Evolutionary conservation across 2,888 invertebrate genomes (phyloP).

Genomic region (Bombylius major): DNA sequence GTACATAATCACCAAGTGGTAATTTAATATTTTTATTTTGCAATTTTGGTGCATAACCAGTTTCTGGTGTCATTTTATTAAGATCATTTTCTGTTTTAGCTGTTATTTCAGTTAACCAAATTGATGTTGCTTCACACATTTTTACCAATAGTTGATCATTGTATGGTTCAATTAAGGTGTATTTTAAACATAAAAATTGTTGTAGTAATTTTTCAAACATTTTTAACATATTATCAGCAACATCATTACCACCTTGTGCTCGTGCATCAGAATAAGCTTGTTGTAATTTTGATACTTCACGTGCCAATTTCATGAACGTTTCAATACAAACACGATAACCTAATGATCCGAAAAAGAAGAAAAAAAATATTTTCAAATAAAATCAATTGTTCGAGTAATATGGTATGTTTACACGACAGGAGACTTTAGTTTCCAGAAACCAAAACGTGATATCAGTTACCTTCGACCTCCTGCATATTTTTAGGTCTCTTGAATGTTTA

Average conservation of each 20-base stretch:
- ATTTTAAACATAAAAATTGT: slow-evolving; percentile 55
- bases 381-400: not conserved
- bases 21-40: slow-evolving; percentile 42
- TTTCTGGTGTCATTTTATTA: slow-evolving; percentile 24
- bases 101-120: slow-evolving; percentile 78
- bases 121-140: slow-evolving; percentile 68
- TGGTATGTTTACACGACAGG: not conserved
- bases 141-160: slow-evolving; percentile 56
- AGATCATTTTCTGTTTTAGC: slow-evolving; percentile 37
- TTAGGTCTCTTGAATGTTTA: too few relatives aligned
- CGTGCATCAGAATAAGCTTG: slow-evolving; percentile 57
- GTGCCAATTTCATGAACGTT: slow-evolving; percentile 50
- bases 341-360: slow-evolving; percentile 11
- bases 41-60: slow-evolving; percentile 48
- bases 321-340: slow-evolving; percentile 57
- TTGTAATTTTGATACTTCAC: slow-evolving; percentile 61
- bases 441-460: too few relatives aligned
- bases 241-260: slow-evolving; percentile 44
- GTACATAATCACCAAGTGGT: slow-evolving; percentile 50
- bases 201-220: slow-evolving; percentile 53
- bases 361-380: not conserved
- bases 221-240: slow-evolving; percentile 48
- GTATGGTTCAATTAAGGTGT: slow-evolving; percentile 63
- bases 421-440: too few relatives aligned
- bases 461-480: too few relatives aligned